Percentiles rank a stretch among this genome's conserved stretches.
These are phyloP conservation scores for Thera obeliscata DNA, from an alignment of 2,888 invertebrate genomes.

Conservation along the genomic window DNA sequence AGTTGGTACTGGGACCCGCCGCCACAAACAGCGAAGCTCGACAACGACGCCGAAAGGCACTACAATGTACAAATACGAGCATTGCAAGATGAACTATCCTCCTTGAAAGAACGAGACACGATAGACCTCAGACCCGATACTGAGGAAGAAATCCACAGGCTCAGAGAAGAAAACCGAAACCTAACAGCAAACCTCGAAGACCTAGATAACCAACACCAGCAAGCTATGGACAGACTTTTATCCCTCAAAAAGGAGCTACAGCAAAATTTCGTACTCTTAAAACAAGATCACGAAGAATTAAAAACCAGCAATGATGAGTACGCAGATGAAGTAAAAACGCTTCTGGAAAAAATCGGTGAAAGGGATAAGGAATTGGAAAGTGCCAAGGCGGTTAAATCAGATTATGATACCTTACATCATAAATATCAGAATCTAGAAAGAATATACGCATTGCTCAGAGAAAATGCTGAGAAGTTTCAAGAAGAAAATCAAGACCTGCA, in stretches of 20 bases:
- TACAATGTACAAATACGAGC: constrained; percentile 69
- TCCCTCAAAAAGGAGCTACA: constrained; percentile 82
- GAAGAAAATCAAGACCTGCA: constrained; percentile 82
- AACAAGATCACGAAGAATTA: constrained; percentile 76
- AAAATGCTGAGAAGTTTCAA: constrained; percentile 80
- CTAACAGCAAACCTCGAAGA: constrained; percentile 87
- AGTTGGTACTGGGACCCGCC: constrained; percentile 84
- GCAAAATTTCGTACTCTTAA: constrained; percentile 77
- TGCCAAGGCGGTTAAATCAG: constrained; percentile 55
- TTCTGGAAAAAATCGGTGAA: constrained; percentile 73
- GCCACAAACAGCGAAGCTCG: constrained; percentile 52
- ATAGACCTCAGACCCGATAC: constrained; percentile 54
- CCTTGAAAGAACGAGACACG: constrained; percentile 64
- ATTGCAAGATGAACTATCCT: constrained; percentile 72
- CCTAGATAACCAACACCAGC: constrained; percentile 89
- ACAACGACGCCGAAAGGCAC: constrained; percentile 55
- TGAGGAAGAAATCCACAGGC: constrained; percentile 74
- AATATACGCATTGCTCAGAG: constrained; percentile 70
- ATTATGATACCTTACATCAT: constrained; percentile 72
- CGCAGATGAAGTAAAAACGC: constrained; percentile 68
- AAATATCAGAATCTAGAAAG: constrained; percentile 80
- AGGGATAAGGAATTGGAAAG: constrained; percentile 72
- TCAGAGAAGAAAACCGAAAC: constrained; percentile 84
- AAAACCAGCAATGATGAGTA: constrained; percentile 76
- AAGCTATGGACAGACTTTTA: constrained; percentile 86